Evolutionary conservation across 2,113 vertebrate genomes (phyloP).

Genomic region (Peucedramus taeniatus): DNA sequence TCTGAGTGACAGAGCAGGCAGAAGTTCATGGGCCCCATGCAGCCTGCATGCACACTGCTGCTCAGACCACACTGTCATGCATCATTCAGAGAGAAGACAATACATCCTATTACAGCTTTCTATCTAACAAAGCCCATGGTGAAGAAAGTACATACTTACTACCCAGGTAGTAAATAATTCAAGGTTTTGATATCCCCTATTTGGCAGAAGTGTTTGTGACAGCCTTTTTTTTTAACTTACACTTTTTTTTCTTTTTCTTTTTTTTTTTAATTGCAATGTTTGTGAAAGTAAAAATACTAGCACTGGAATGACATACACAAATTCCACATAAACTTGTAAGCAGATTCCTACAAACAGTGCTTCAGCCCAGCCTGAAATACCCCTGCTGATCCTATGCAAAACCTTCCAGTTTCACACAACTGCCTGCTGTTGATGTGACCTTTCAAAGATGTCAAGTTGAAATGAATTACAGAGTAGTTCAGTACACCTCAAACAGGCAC

Average conservation of each 20-base stretch:
- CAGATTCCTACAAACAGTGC: neutral
- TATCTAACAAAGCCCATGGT: neutral
- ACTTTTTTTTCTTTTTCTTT: neutral
- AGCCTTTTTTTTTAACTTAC: neutral
- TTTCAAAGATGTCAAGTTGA: constrained; percentile 17
- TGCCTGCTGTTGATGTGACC: constrained; percentile 36
- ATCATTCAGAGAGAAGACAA: neutral
- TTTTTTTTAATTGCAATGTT: neutral
- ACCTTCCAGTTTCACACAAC: constrained; percentile 3
- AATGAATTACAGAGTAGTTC: constrained; percentile 25
- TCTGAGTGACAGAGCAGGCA: neutral
- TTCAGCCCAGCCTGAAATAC: neutral
- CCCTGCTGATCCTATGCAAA: constrained; percentile 24
- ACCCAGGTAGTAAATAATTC: neutral
- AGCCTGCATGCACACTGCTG: neutral
- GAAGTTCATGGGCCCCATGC: neutral
- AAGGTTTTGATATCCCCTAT: neutral
- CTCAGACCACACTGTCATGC: neutral
- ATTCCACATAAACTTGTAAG: neutral
- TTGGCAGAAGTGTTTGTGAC: neutral
- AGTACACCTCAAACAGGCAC: neutral
- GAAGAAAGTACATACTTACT: neutral
- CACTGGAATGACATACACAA: neutral
- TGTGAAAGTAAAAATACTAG: neutral
- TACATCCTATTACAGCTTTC: neutral